phyloP scores from a whole-genome alignment of 2,797 vertebrate species.

The Lemur catta region DNA sequence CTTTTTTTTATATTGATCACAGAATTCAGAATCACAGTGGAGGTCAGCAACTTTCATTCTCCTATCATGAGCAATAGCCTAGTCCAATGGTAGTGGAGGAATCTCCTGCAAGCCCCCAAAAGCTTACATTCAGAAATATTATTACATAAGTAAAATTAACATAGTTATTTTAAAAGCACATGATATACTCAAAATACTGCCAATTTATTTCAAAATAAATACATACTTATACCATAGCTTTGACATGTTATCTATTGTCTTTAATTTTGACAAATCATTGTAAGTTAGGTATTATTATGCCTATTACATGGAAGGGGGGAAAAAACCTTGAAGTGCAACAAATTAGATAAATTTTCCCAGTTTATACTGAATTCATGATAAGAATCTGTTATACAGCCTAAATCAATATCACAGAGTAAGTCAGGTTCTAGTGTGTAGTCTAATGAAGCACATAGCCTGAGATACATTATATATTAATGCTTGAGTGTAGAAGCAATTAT shows the following conservation, averaged over 20 bases:
- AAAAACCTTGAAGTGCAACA: background rate
- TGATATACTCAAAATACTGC: background rate
- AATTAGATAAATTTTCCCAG: background rate
- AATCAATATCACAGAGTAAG: slow-evolving; percentile 37
- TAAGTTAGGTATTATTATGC: background rate
- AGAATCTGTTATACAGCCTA: background rate
- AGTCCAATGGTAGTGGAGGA: background rate
- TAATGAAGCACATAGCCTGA: slow-evolving; percentile 57
- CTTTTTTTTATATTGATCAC: background rate
- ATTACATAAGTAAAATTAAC: background rate
- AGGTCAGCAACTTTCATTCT: background rate
- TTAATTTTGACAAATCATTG: background rate
- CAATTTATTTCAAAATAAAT: background rate
- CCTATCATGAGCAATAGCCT: background rate
- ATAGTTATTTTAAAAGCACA: background rate
- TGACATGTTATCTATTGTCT: background rate
- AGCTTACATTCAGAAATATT: background rate
- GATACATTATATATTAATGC: slow-evolving; percentile 44
- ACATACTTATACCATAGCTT: background rate
- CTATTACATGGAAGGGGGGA: background rate
- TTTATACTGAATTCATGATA: background rate
- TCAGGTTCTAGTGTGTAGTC: background rate
- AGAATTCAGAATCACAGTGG: background rate
- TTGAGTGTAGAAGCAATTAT: background rate
- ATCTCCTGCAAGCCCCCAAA: background rate